Evolutionary conservation across 2,888 invertebrate species (phyloP).

Genomic region (Dasysyrphus albostriatus): DNA sequence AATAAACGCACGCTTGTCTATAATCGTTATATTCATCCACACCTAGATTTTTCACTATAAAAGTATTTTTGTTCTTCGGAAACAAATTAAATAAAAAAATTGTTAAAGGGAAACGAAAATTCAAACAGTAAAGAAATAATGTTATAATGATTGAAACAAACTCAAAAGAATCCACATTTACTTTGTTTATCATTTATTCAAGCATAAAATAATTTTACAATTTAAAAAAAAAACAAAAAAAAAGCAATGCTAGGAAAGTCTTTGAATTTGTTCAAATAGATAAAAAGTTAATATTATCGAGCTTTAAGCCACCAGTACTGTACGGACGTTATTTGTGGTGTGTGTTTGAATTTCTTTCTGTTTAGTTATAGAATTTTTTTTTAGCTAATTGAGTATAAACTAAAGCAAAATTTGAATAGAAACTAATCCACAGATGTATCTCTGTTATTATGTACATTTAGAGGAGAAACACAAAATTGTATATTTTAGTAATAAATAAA

Average conservation of each 20-base stretch:
- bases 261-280: constrained; percentile 41
- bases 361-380: constrained; percentile 58
- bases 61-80: constrained; percentile 63
- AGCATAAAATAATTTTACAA: background rate
- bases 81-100: constrained; percentile 34
- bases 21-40: constrained; percentile 47
- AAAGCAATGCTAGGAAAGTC: constrained; percentile 14
- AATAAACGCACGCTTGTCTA: constrained; percentile 40
- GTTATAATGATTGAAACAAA: constrained; percentile 35
- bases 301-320: constrained; percentile 45
- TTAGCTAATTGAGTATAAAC: constrained; percentile 69
- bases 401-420: constrained; percentile 52
- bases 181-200: background rate
- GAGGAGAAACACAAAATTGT: constrained; percentile 46
- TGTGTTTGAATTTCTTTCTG: constrained; percentile 46
- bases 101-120: background rate
- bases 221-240: background rate
- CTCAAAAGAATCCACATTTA: constrained; percentile 23
- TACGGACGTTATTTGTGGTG: constrained; percentile 21
- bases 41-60: constrained; percentile 52
- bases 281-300: constrained; percentile 40
- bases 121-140: constrained; percentile 6
- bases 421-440: constrained; percentile 53
- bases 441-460: constrained; percentile 60
- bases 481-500: constrained; percentile 65